Evolutionary conservation across 1,140 invertebrate genomes (phyloP).

Genomic region (Plutomurus gul): DNA sequence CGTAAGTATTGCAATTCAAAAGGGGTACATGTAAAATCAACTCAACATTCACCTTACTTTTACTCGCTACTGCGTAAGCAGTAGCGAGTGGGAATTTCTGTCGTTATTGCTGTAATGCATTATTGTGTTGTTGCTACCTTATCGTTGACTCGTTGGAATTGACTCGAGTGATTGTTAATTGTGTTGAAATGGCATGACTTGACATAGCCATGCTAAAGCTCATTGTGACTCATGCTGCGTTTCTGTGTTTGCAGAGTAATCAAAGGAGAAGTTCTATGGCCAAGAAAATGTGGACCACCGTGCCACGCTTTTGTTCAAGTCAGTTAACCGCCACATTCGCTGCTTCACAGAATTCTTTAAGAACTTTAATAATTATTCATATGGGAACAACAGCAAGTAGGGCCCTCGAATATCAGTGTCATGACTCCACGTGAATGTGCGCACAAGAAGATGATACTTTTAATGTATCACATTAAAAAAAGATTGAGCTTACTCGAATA

Average conservation of each 20-base stretch:
- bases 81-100: neutral
- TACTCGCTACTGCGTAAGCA: neutral
- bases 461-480: too few species aligned
- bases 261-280: neutral
- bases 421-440: too few species aligned
- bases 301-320: conserved; percentile 5
- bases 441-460: too few species aligned
- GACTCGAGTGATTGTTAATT: neutral
- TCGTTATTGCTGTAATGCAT: neutral
- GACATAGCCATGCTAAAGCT: neutral
- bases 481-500: too few species aligned
- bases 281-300: conserved; percentile 18
- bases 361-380: neutral
- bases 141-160: neutral
- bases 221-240: neutral
- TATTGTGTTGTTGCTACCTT: neutral
- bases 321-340: neutral
- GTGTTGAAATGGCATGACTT: conserved; percentile 12
- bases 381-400: neutral
- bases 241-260: neutral
- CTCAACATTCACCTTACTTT: conserved; percentile 23
- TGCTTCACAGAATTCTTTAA: neutral
- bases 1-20: neutral
- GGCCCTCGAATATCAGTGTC: too few species aligned
- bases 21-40: neutral